phyloP scores from a whole-genome alignment of 2,113 vertebrate genomes.

The Origma solitaria region DNA sequence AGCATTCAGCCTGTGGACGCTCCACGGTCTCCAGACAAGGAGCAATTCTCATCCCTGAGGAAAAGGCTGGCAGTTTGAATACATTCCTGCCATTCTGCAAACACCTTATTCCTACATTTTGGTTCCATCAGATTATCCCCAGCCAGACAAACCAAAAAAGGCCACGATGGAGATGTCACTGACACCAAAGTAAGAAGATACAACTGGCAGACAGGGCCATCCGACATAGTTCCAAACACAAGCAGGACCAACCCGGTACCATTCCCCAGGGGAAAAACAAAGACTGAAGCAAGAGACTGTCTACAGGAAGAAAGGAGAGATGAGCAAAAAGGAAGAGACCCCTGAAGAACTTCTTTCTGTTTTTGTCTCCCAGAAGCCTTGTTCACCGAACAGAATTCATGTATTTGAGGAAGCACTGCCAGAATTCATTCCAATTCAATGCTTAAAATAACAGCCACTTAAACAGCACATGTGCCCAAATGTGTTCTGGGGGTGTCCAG shows the following conservation, averaged over 20 bases:
- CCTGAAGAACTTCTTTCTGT: not conserved
- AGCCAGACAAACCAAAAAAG: not conserved
- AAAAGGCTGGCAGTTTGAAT: not conserved
- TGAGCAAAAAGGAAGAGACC: not conserved
- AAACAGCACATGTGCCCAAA: not conserved
- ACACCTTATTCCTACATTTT: not conserved
- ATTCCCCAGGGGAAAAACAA: not conserved
- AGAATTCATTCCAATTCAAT: not conserved
- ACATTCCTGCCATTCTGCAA: not conserved
- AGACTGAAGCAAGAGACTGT: not conserved
- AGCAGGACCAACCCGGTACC: not conserved
- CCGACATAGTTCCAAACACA: not conserved
- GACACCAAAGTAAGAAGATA: not conserved
- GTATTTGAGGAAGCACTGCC: not conserved
- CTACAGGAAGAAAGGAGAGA: not conserved
- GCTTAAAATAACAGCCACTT: not conserved
- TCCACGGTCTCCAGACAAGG: not conserved
- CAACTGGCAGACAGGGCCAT: fast-evolving
- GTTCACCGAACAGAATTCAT: not conserved
- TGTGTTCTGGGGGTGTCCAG: too few species aligned
- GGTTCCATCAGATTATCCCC: not conserved
- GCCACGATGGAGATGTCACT: not conserved
- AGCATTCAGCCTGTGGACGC: not conserved
- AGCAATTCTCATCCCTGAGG: not conserved
- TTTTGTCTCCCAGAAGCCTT: not conserved